Evolutionary conservation across 1,140 invertebrate genomes (phyloP).

Genomic region (Rhizoglyphus robini): DNA sequence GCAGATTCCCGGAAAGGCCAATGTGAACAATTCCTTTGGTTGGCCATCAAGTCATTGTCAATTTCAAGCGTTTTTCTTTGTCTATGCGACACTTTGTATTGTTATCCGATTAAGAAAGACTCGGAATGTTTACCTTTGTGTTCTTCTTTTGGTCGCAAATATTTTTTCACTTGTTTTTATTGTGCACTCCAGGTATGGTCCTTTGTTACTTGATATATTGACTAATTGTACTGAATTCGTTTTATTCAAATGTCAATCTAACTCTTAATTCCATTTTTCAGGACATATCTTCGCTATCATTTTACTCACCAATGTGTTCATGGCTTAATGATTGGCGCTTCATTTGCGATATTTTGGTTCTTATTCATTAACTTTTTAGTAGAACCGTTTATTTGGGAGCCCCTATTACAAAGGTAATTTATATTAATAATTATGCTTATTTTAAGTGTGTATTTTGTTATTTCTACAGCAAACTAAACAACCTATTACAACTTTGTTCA

Average conservation of each 20-base stretch:
- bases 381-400: not conserved
- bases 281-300: conserved; percentile 18
- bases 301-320: conserved; percentile 12
- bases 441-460: not conserved
- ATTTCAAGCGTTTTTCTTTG: conserved; percentile 16
- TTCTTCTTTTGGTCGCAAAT: not conserved
- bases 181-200: conserved; percentile 10
- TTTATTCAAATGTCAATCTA: not conserved
- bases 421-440: not conserved
- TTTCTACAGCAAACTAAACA: conserved; percentile 1
- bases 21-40: conserved; percentile 11
- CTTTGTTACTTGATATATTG: not conserved
- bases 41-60: conserved; percentile 18
- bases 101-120: not conserved
- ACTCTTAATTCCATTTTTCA: conserved; percentile 11
- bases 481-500: not conserved
- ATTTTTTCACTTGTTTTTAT: not conserved
- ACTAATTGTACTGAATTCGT: not conserved
- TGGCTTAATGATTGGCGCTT: conserved; percentile 3
- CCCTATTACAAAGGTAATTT: not conserved
- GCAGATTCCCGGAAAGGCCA: not conserved
- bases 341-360: conserved; percentile 7
- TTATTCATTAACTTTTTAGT: not conserved
- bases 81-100: conserved; percentile 11
- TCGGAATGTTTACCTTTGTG: not conserved